phyloP scores from a whole-genome alignment of 2,113 vertebrate species.

The Cairina moschata region DNA sequence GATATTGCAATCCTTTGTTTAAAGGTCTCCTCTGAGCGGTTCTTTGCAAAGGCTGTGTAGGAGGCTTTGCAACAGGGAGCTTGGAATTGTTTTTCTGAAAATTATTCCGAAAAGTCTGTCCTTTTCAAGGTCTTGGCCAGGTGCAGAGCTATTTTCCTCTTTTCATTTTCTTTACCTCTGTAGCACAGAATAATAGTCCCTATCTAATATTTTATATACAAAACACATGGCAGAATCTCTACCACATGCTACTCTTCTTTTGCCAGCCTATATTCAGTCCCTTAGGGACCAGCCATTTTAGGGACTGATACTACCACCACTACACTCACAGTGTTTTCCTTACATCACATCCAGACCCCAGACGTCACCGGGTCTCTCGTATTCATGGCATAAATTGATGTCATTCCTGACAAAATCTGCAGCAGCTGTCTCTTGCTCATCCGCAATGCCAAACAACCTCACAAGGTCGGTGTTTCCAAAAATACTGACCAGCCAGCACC shows the following conservation, averaged over 20 bases:
- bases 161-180: not conserved
- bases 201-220: not conserved
- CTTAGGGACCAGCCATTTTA: not conserved
- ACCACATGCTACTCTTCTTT: not conserved
- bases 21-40: constrained; percentile 46
- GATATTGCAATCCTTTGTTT: constrained; percentile 4
- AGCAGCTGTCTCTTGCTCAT: not conserved
- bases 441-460: not conserved
- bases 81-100: constrained; percentile 41
- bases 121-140: constrained; percentile 45
- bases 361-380: not conserved
- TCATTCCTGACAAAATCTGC: not conserved
- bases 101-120: not conserved
- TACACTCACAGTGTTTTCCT: not conserved
- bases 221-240: not conserved
- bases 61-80: constrained; percentile 51
- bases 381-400: not conserved
- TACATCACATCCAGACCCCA: not conserved
- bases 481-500: not conserved
- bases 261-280: not conserved
- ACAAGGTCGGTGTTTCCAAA: not conserved
- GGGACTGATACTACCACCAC: not conserved
- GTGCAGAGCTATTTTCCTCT: constrained; percentile 31
- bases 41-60: constrained; percentile 44
- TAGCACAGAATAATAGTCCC: not conserved